Conservation (phyloP, 1,140 invertebrate genomes). For the Halesus radiatus region DNA sequence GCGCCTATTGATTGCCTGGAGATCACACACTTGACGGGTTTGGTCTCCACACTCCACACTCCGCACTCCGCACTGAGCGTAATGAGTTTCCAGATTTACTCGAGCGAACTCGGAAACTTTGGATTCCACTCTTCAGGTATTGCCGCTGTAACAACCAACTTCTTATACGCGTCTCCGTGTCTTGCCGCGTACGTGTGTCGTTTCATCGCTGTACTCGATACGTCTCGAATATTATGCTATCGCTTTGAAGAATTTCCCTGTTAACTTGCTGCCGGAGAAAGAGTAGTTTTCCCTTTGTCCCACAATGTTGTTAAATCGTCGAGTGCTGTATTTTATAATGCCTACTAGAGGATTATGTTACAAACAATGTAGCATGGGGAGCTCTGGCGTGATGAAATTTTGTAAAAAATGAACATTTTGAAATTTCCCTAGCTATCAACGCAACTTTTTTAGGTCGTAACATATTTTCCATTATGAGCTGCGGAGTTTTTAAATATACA, state of each 20-base stretch:
- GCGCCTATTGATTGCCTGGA: slow-evolving; percentile 45
- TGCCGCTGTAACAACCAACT: neutral
- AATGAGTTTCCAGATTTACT: slow-evolving; percentile 47
- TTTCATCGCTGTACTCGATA: slow-evolving; percentile 18
- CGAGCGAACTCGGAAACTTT: slow-evolving; percentile 38
- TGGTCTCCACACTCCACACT: slow-evolving; percentile 33
- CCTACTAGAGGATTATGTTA: too few species aligned
- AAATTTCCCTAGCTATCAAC: too few species aligned
- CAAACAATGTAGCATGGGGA: too few species aligned
- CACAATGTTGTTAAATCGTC: too few species aligned
- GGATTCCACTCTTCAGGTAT: slow-evolving; percentile 34
- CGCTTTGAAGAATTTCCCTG: slow-evolving; percentile 11
- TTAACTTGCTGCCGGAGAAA: neutral
- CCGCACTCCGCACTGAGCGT: slow-evolving; percentile 31
- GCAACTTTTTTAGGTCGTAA: too few species aligned
- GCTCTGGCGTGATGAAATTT: too few species aligned
- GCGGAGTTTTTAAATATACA: too few species aligned
- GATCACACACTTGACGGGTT: slow-evolving; percentile 46
- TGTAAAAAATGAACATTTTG: too few species aligned
- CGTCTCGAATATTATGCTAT: neutral
- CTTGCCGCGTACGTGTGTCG: neutral
- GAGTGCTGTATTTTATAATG: too few species aligned
- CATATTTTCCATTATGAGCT: too few species aligned
- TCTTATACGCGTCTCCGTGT: slow-evolving; percentile 1
- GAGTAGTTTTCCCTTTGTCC: too few species aligned